Evolutionary conservation across 2,888 invertebrate species (phyloP).

Genomic region (Callinectes sapidus): DNA sequence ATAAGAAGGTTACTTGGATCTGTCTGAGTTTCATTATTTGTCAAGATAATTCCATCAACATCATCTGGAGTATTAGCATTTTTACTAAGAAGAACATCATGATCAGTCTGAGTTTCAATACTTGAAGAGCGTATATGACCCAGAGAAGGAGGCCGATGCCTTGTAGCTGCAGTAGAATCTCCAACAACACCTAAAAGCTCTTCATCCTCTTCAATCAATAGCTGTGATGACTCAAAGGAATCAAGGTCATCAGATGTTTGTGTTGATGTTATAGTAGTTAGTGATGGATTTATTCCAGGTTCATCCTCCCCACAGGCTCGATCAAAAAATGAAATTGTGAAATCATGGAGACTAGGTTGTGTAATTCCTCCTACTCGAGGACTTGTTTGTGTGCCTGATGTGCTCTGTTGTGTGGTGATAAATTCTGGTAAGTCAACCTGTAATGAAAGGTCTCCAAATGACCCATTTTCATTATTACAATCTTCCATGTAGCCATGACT

Average conservation of each 20-base stretch:
- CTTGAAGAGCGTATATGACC: conserved; percentile 65
- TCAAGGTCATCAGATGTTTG: conserved; percentile 62
- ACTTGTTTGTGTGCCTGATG: conserved; percentile 69
- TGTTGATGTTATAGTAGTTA: conserved; percentile 58
- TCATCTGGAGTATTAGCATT: conserved; percentile 61
- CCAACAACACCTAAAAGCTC: conserved; percentile 44
- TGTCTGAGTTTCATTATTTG: conserved; percentile 64
- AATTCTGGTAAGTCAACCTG: conserved; percentile 62
- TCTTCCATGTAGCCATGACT: conserved; percentile 47
- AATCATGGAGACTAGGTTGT: conserved; percentile 52
- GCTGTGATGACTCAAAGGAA: conserved; percentile 44
- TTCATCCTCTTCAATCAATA: conserved; percentile 55
- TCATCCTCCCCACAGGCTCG: conserved; percentile 65
- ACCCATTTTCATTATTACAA: conserved; percentile 50
- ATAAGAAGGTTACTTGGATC: conserved; percentile 56
- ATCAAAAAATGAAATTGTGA: conserved; percentile 65
- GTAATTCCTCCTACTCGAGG: conserved; percentile 56
- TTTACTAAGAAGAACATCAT: conserved; percentile 66
- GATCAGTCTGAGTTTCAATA: conserved; percentile 72
- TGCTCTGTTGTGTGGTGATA: conserved; percentile 59
- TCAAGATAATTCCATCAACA: conserved; percentile 58
- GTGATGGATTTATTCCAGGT: conserved; percentile 50
- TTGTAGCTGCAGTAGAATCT: not conserved
- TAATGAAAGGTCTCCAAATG: conserved; percentile 53
- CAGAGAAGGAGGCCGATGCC: conserved; percentile 48